Conservation (phyloP, 2,113 vertebrate species). For the Saiga tatarica region DNA sequence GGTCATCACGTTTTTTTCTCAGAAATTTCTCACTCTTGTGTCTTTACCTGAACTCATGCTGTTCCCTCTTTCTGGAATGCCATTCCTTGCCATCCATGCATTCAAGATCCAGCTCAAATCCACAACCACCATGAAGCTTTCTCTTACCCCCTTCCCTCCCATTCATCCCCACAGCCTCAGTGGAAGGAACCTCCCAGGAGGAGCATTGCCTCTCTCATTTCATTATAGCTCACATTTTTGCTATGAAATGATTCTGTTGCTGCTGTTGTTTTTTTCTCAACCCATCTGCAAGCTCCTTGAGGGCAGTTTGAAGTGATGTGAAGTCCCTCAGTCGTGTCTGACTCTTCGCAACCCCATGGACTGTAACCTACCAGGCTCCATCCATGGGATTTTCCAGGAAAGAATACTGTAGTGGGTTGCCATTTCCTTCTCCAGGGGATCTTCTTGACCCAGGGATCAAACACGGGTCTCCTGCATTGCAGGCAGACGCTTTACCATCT, state of each 20-base stretch:
- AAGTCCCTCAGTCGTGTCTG: too few species aligned
- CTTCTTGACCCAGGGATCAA: too few species aligned
- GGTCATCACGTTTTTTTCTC: background rate
- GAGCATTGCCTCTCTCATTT: background rate
- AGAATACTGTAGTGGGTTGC: too few species aligned
- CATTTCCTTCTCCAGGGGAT: too few species aligned
- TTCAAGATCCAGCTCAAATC: background rate
- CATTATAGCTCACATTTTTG: background rate
- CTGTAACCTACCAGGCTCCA: too few species aligned
- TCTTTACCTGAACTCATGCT: background rate
- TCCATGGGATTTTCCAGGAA: too few species aligned
- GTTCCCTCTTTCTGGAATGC: background rate
- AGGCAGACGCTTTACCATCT: too few species aligned
- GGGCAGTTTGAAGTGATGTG: too few species aligned
- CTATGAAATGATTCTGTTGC: background rate
- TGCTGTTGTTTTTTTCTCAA: background rate
- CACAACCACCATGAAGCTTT: background rate
- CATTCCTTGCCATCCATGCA: background rate
- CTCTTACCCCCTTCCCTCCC: background rate
- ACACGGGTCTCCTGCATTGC: too few species aligned
- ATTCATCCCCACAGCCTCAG: rapidly evolving
- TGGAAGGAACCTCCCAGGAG: background rate
- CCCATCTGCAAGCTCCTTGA: background rate
- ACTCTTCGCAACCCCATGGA: too few species aligned
- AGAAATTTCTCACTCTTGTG: background rate